Conservation (phyloP, 2,113 vertebrate genomes). For the Nyctereutes procyonoides region DNA sequence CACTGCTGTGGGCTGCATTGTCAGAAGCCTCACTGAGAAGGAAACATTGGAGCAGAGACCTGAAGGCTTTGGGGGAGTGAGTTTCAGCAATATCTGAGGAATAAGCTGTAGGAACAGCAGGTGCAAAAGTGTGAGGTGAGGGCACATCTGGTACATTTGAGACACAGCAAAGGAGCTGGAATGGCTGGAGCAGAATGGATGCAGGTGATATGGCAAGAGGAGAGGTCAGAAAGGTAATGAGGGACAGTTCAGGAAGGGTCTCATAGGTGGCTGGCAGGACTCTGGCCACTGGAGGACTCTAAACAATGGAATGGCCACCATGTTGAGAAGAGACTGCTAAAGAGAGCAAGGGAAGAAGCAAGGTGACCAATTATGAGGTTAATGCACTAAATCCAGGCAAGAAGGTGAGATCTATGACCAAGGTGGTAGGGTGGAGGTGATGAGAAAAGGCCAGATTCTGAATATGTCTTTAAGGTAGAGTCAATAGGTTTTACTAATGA, state of each 20-base stretch:
- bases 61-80: neutral
- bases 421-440: neutral
- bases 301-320: neutral
- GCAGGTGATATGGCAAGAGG: neutral
- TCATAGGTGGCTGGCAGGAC: rapidly evolving
- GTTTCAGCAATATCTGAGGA: neutral
- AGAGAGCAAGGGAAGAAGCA: neutral
- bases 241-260: neutral
- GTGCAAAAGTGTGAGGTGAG: neutral
- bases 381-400: neutral
- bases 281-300: neutral
- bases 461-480: neutral
- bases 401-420: neutral
- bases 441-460: neutral
- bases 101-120: neutral
- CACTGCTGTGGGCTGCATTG: neutral
- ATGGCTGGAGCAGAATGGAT: neutral
- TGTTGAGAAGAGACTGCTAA: neutral
- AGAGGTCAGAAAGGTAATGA: neutral
- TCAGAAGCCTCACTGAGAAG: neutral
- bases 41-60: neutral
- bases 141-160: neutral
- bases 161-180: neutral
- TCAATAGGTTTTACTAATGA: neutral
- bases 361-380: neutral